phyloP scores from a whole-genome alignment of 2,888 invertebrate species.

The Drosophila hamatofila region DNA sequence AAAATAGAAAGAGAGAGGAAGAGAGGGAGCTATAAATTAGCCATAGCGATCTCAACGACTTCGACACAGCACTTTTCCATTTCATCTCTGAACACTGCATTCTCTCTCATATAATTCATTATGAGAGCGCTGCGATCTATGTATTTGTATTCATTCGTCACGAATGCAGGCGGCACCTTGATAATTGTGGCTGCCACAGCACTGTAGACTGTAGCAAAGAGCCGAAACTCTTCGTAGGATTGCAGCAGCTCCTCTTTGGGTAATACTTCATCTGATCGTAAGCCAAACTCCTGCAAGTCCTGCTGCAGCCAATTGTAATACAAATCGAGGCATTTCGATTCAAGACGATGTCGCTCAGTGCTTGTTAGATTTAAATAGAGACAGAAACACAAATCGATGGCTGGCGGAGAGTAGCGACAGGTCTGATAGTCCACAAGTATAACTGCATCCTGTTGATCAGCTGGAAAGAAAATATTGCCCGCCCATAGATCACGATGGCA shows the following conservation, averaged over 20 bases:
- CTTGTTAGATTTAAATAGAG: conserved; percentile 77
- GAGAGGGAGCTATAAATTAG: conserved; percentile 10
- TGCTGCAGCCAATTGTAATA: conserved; percentile 74
- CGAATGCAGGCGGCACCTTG: conserved; percentile 65
- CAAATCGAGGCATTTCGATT: conserved; percentile 59
- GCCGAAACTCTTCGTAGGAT: conserved; percentile 75
- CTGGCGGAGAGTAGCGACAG: conserved; percentile 81
- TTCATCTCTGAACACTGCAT: conserved; percentile 38
- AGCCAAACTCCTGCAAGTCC: conserved; percentile 72
- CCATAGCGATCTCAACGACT: conserved; percentile 53
- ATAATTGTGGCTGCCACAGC: conserved; percentile 69
- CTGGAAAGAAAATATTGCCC: conserved; percentile 81
- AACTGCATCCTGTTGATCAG: conserved; percentile 35
- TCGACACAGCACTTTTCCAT: conserved; percentile 59
- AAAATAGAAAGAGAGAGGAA: background rate
- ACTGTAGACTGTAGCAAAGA: conserved; percentile 72
- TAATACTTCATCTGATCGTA: conserved; percentile 53
- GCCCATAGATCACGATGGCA: conserved; percentile 85
- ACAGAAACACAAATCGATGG: conserved; percentile 79
- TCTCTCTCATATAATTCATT: conserved; percentile 52
- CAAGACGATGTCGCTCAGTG: conserved; percentile 25
- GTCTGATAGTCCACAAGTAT: conserved; percentile 84
- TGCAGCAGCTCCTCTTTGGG: conserved; percentile 54
- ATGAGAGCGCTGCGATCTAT: conserved; percentile 53
- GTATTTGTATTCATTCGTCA: conserved; percentile 75